phyloP scores from a whole-genome alignment of 2,888 invertebrate species.

The Syrista parreyssii region DNA sequence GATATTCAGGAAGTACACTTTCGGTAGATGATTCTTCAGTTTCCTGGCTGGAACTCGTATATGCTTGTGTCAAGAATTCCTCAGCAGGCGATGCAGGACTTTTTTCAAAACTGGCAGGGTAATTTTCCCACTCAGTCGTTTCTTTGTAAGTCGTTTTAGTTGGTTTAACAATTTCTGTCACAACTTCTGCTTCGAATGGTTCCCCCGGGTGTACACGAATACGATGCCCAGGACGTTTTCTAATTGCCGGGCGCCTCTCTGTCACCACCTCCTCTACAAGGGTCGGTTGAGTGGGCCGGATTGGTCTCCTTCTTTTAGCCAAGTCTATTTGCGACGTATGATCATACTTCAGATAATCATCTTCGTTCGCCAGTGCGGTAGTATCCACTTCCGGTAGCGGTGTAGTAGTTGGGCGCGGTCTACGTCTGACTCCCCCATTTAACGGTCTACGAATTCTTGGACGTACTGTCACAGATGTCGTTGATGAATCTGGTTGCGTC shows the following conservation, averaged over 20 bases:
- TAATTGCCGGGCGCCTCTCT: conserved; percentile 37
- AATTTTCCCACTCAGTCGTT: conserved; percentile 20
- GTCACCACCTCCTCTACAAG: conserved; percentile 29
- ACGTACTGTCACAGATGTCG: conserved; percentile 30
- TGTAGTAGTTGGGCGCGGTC: conserved; percentile 44
- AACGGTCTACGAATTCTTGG: conserved; percentile 44
- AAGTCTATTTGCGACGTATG: conserved; percentile 32
- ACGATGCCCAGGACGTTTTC: conserved; percentile 44
- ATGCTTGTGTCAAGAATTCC: conserved; percentile 14
- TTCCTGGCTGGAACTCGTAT: conserved; percentile 1
- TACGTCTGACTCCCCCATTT: conserved; percentile 33
- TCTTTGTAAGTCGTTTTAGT: conserved; percentile 28
- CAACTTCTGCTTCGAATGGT: conserved; percentile 41
- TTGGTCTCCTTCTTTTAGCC: conserved; percentile 37
- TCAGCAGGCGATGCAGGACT: conserved; percentile 15
- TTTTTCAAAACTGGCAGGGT: conserved; percentile 25
- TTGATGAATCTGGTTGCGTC: conserved; percentile 33
- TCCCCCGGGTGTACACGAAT: conserved; percentile 38
- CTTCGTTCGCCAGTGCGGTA: conserved; percentile 14
- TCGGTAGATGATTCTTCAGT: conserved; percentile 12
- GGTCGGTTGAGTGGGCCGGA: conserved; percentile 39
- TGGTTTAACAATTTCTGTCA: conserved; percentile 37
- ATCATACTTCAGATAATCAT: conserved; percentile 43
- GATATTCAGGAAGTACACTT: background rate
- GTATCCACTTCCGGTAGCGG: background rate